phyloP scores from a whole-genome alignment of 2,113 vertebrate genomes.

The Arvicanthis niloticus region DNA sequence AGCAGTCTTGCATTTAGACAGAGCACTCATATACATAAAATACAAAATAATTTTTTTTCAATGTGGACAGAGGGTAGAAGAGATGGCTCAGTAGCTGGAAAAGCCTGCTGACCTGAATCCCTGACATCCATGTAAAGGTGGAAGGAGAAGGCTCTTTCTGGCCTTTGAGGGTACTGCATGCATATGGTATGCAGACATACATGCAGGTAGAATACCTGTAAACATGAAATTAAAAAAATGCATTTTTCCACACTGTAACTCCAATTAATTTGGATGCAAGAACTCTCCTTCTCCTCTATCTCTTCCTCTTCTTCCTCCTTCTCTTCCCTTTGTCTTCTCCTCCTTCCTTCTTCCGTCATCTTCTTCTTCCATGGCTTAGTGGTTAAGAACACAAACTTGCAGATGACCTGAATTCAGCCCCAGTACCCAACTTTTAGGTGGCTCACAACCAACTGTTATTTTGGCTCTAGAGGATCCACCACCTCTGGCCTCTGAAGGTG shows the following conservation, averaged over 20 bases:
- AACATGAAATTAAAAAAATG: neutral
- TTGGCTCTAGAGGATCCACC: neutral
- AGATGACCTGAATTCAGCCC: neutral
- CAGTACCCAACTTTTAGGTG: neutral
- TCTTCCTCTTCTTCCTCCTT: no score
- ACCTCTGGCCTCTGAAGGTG: neutral
- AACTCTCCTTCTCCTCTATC: neutral
- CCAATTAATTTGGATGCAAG: neutral
- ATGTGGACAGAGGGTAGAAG: neutral
- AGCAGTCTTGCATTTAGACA: neutral
- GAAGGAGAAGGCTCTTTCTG: neutral
- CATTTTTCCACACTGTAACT: slow-evolving; percentile 38
- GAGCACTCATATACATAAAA: neutral
- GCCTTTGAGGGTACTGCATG: neutral
- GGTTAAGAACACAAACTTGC: neutral
- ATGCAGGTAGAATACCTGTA: neutral
- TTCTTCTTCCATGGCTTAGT: neutral
- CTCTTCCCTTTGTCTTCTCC: neutral
- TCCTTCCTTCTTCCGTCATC: neutral
- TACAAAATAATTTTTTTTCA: neutral
- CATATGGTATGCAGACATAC: neutral
- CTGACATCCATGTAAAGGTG: neutral
- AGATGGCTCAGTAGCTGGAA: neutral
- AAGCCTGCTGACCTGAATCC: neutral
- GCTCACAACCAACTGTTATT: neutral